phyloP scores from a whole-genome alignment of 1,140 invertebrate species.

The Drosophila ironensis region DNA sequence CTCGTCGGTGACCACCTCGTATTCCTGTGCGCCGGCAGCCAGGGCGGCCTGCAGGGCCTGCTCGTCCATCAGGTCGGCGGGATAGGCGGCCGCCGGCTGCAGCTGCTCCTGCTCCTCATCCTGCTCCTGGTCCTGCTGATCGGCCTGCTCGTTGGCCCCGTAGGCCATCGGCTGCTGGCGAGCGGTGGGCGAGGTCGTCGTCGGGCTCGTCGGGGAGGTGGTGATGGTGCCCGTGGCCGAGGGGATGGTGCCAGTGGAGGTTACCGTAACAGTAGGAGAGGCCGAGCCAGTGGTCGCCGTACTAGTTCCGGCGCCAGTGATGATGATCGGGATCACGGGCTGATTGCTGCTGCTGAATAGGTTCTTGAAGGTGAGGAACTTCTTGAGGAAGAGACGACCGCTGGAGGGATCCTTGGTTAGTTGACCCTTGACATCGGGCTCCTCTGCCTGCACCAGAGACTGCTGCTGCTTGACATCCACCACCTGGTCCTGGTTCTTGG shows the following conservation, averaged over 20 bases:
- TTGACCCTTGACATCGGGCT: not conserved
- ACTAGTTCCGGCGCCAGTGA: conserved; percentile 25
- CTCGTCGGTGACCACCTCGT: conserved; percentile 61
- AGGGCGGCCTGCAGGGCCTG: conserved; percentile 67
- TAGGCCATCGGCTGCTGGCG: not conserved
- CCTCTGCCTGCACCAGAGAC: not conserved
- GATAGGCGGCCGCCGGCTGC: conserved; percentile 18
- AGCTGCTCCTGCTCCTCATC: conserved; percentile 4
- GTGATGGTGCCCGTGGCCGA: conserved; percentile 55
- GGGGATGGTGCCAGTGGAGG: conserved; percentile 58
- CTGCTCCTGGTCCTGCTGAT: conserved; percentile 7
- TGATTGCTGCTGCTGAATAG: conserved; percentile 62
- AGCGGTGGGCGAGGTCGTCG: not conserved
- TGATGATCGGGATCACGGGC: conserved; percentile 69
- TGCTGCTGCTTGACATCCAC: conserved; percentile 13
- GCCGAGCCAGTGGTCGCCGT: not conserved
- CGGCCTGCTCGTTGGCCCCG: not conserved
- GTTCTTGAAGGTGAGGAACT: conserved; percentile 74
- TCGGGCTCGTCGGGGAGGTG: conserved; percentile 32
- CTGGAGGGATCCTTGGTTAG: conserved; percentile 59
- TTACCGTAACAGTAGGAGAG: conserved; percentile 34
- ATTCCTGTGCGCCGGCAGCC: conserved; percentile 72
- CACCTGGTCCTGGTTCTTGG: not conserved
- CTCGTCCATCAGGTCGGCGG: conserved; percentile 59
- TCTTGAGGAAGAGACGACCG: conserved; percentile 70